phyloP scores from a whole-genome alignment of 1,140 invertebrate genomes.

The Drosophila lowei region DNA sequence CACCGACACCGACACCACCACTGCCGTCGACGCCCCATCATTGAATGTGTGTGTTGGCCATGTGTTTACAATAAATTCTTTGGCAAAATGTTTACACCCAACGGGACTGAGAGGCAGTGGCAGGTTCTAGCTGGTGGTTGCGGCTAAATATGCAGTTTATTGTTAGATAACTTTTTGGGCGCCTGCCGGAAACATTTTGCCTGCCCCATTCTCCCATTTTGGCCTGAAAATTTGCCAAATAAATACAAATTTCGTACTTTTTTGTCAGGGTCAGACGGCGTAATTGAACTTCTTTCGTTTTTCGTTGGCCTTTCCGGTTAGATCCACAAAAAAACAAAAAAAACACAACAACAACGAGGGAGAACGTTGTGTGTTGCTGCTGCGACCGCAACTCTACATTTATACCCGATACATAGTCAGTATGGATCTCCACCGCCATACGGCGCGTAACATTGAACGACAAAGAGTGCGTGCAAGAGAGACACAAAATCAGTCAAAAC shows the following conservation, averaged over 20 bases:
- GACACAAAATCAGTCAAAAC: too few relatives aligned
- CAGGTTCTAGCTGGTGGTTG: conserved; percentile 37
- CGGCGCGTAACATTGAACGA: too few relatives aligned
- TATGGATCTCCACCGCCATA: too few relatives aligned
- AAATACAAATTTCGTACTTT: conserved; percentile 20
- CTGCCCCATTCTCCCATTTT: background rate
- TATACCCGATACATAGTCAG: too few relatives aligned
- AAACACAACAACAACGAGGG: too few relatives aligned
- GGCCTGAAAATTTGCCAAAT: background rate
- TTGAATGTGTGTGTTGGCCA: conserved; percentile 41
- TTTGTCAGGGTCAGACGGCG: conserved; percentile 63
- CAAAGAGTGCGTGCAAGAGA: too few relatives aligned
- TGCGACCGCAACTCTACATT: too few relatives aligned
- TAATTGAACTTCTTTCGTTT: conserved; percentile 45
- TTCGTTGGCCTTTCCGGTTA: conserved; percentile 30
- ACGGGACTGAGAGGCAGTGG: conserved; percentile 9
- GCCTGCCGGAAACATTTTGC: conserved; percentile 40
- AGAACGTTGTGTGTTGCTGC: too few relatives aligned
- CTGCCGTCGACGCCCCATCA: conserved; percentile 12
- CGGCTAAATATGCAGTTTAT: conserved; percentile 66
- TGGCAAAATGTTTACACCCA: conserved; percentile 67
- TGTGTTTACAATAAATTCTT: conserved; percentile 76
- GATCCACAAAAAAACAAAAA: too few relatives aligned
- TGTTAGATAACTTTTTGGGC: conserved; percentile 65
- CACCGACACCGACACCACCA: conserved; percentile 1